Evolutionary conservation across 2,888 invertebrate species (phyloP), one percentile per base, ranked within the genome.

Genomic region (Spodoptera exigua): DNA sequence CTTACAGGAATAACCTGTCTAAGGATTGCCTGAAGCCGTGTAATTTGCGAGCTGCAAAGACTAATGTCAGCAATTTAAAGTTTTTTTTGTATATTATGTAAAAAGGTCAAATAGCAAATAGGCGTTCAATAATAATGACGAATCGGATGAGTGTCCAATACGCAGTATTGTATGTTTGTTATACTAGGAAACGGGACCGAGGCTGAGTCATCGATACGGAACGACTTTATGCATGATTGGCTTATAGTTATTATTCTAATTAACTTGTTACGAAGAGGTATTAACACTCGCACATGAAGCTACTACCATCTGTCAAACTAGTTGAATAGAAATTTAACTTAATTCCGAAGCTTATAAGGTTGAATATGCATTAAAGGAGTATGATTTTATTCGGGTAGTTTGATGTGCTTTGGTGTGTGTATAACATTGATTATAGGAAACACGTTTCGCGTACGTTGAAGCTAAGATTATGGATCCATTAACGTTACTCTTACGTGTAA

Each of bases 171-270:
- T 72, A 55, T 71, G 55, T 67, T 72, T 59, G 52, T 60, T 60
- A 43, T 73, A 80, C 78, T 79, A 80, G 81, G 87, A 85, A 87
- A 81, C 78, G 68, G 70, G 78, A 82, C 78, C 75, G 72, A 79
- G 80, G 82, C 75, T 86, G 87, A 85, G 59, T 86, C 89, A 88
- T 74, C 79, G 77, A 60, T 57, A 75, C 78, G 83, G 82, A 89
- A 87, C 87, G 78, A 69, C 77, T 79, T 74, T 70, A 78, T 74
- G 82, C 81, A 68, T 78, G 80, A 79, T 78, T 82, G 80, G 73
- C 55, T 67, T 69, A 63, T 67, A 59, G 63, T 57, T 70, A 66
- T 74, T 67, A 72, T 69, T 69, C 40, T 76, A 72, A 74, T 67
- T 61, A 57, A 72, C 51, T 71, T 54, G 46, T 61, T 58, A 61